Base-by-base conservation (phyloP, 1,140 invertebrate genomes). In the Caenorhabditis inopinata region DNA sequence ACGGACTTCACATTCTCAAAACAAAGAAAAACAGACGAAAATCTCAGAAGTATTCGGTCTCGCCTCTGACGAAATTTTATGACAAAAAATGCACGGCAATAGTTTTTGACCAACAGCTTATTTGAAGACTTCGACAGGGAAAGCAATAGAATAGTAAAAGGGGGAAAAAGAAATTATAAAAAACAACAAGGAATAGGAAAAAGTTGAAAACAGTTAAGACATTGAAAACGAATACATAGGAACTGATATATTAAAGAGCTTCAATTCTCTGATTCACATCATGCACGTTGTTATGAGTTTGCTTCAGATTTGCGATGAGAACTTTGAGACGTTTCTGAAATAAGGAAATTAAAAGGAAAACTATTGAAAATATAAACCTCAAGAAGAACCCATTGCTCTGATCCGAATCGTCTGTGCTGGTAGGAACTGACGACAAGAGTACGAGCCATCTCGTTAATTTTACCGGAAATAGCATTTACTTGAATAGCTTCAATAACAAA, bases 401-500 rank as follows among this genome's bases (percentile, higher is more conserved):
- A 78, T 25, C 81, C 87, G 74, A 87, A 87, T 23, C 62, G 46
- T 49, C 86, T 85, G 49, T 87, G 78, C 62, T 88, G 84, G 53
- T 82, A 87, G 49, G 82, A 77, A 18, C 58, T 84, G 45, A 87
- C 83, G 25, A 85, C 25, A 18, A 87, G 83, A 76, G 82, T 75
- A n/a, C 75, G 77, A 14, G 78, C 62, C 32, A 81, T 62, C 38
- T 87, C 85, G 68, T 87, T 86, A 27, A 87, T 84, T 76, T 87
- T 87, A 16, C 87, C 86, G 38, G 80, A 84, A 42, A 87, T 84
- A 23, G 87, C 86, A 14, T 87, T 88, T 14, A 84, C 76, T 74
- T 85, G 87, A 51, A 87, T 79, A n/a, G 85, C 87, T n/a, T 87
- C 85, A 35, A 87, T 88, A 21, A 87, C 35, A 48, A 87, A 87